Evolutionary conservation across 2,113 vertebrate genomes (phyloP), one percentile per base, ranked within the genome.

Genomic region (Microtus richardsoni): DNA sequence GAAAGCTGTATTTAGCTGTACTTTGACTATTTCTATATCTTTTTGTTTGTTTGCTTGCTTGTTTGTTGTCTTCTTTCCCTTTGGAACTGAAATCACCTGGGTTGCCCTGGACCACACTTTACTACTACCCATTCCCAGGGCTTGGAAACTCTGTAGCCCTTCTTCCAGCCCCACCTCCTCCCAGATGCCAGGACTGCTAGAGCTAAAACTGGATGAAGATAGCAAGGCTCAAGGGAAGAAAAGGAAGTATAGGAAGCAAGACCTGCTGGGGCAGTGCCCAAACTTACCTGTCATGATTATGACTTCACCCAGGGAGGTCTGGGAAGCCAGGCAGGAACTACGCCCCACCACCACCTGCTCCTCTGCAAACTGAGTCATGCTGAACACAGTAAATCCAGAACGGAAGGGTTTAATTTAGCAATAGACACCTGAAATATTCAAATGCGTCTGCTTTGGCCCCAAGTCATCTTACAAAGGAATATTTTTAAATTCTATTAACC

Each of bases 341-440:
- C 80, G 5, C 80, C 30, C 33, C 77, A 54, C 78, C 1, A 2
- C 70, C 86, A 41, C 66, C 33, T 88, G 54, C 6, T 58, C 28
- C 19, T 49, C 87, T 77, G 66, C 62, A 64, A 54, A 73, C 44
- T 96, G 91, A 96, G 91, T 91, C 94, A 93, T 6, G 10, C 52
- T 85, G n/a, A 88, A 71, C 26, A 22, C 68, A 83, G 36, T 84
- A 47, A 83, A 88, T 39, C 47, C 58, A 4, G 3, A 54, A 39
- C 2, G 9, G 39, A 83, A 91, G 7, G 36, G n/a, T n/a, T 60
- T 14, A 0, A 49, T 73, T 75, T 91, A 58, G 30, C n/a, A 79
- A 36, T 28, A 73, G 60, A 58, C 49, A 66, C 39, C 44, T 78
- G 44, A 91, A 85, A 49, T 39, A 84, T 68, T 89, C 33, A 88